Percentiles rank a stretch among this genome's conserved stretches.
Conservation (phyloP, 1,140 invertebrate genomes). For the Bombus superbus region DNA sequence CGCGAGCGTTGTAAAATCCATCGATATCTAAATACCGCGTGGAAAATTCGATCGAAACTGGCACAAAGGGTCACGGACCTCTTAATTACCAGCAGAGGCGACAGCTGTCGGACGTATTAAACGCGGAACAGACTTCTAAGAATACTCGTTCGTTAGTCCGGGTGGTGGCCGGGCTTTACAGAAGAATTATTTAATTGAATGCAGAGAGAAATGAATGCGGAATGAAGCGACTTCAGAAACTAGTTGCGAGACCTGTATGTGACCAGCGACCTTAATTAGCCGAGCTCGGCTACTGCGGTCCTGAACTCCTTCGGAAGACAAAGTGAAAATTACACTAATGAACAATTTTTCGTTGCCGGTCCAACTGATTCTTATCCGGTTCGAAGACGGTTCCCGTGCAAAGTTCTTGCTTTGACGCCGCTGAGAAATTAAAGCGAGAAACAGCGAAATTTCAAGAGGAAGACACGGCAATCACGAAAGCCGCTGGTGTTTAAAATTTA, state of each 20-base stretch:
- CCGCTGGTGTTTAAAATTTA: not conserved
- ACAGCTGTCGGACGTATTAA: conserved; percentile 43
- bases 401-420: not conserved
- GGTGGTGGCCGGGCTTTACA: conserved; percentile 19
- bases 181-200: conserved; percentile 55
- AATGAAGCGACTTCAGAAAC: conserved; percentile 40
- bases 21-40: not conserved
- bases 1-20: not conserved
- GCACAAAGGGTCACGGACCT: not conserved
- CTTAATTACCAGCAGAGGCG: not conserved
- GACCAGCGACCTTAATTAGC: conserved; percentile 45
- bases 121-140: conserved; percentile 47
- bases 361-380: not conserved
- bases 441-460: too few species aligned
- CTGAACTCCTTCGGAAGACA: not conserved
- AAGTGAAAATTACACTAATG: conserved; percentile 43
- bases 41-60: not conserved
- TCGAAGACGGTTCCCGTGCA: not conserved
- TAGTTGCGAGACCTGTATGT: conserved; percentile 29
- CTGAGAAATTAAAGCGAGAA: not conserved
- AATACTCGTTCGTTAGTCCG: conserved; percentile 38
- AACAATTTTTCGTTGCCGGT: conserved; percentile 14
- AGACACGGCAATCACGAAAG: too few species aligned
- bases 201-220: conserved; percentile 49
- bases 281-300: not conserved